phyloP scores from a whole-genome alignment of 92 coral and sea anemone genomes.

The Anthopleura xanthogrammica region DNA sequence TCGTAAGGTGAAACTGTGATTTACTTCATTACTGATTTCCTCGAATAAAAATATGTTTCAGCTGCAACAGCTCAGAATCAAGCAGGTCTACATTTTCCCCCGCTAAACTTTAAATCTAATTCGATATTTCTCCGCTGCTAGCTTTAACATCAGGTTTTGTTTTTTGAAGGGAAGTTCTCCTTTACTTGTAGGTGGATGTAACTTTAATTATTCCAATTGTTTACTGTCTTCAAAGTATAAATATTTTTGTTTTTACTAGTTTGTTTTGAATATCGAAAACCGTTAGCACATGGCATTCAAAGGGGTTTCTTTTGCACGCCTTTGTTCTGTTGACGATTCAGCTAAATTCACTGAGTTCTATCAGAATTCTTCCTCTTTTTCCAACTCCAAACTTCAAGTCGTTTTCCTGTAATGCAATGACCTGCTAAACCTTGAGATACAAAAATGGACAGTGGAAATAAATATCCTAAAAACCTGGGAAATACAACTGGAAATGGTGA shows the following conservation, averaged over 20 bases:
- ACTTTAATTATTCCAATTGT: slow-evolving; percentile 1
- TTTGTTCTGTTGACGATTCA: neutral
- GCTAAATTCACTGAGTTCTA: neutral
- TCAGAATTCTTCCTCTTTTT: neutral
- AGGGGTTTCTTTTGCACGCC: neutral
- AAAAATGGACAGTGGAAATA: neutral
- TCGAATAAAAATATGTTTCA: too few species aligned
- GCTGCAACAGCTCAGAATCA: too few species aligned
- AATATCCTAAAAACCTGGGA: neutral
- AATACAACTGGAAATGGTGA: neutral
- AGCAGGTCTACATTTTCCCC: too few species aligned
- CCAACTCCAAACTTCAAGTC: neutral
- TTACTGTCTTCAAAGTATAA: neutral
- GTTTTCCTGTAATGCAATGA: neutral
- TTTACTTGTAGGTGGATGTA: neutral
- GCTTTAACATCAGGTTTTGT: neutral
- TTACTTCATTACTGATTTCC: too few species aligned
- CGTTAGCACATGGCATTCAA: slow-evolving; percentile 26
- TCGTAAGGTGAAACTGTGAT: too few species aligned
- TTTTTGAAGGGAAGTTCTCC: neutral
- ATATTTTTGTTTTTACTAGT: neutral
- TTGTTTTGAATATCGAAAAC: slow-evolving; percentile 25
- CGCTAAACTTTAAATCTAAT: too few species aligned
- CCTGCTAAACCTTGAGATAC: neutral
- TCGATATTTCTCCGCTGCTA: too few species aligned